A percentile compares a stretch with the other conserved stretches of the same genome.
phyloP scores from a whole-genome alignment of 2,888 invertebrate species.

The Theodoxus fluviatilis region DNA sequence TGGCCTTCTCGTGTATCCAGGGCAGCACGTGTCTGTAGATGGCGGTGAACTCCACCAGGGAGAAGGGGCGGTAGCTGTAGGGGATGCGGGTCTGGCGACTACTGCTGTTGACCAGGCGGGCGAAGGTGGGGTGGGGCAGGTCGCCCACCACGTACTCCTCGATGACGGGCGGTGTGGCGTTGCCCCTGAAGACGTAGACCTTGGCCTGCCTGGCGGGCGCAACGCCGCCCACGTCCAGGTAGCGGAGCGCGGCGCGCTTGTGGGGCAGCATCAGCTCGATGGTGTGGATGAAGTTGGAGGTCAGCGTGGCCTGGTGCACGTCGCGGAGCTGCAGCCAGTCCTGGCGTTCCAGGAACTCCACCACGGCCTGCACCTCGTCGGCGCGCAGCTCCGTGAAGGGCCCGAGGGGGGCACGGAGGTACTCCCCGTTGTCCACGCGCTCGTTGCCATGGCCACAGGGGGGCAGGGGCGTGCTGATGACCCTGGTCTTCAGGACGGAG shows the following conservation, averaged over 20 bases:
- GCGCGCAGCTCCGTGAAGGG: constrained; percentile 45
- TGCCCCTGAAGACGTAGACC: constrained; percentile 49
- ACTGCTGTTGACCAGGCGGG: constrained; percentile 36
- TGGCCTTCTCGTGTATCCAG: constrained; percentile 37
- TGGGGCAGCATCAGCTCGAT: constrained; percentile 48
- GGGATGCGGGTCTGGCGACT: constrained; percentile 46
- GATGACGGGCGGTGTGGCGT: constrained; percentile 42
- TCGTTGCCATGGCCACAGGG: background rate
- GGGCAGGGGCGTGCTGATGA: background rate
- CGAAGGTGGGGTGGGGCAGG: constrained; percentile 41
- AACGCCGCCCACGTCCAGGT: constrained; percentile 38
- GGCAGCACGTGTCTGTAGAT: constrained; percentile 43
- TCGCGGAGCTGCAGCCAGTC: constrained; percentile 36
- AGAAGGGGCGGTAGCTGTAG: constrained; percentile 51
- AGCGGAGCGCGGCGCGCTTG: constrained; percentile 43
- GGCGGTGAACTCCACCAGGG: constrained; percentile 46
- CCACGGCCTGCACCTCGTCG: constrained; percentile 41
- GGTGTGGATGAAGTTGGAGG: constrained; percentile 49
- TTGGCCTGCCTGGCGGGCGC: constrained; percentile 46
- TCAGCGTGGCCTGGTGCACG: constrained; percentile 37
- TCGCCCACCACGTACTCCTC: constrained; percentile 55
- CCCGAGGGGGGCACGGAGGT: constrained; percentile 31
- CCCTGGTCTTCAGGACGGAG: constrained; percentile 18
- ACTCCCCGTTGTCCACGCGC: constrained; percentile 21
- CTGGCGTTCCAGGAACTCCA: constrained; percentile 39